Conservation (phyloP, 2,888 invertebrate species). For the Schizotus pectinicornis region DNA sequence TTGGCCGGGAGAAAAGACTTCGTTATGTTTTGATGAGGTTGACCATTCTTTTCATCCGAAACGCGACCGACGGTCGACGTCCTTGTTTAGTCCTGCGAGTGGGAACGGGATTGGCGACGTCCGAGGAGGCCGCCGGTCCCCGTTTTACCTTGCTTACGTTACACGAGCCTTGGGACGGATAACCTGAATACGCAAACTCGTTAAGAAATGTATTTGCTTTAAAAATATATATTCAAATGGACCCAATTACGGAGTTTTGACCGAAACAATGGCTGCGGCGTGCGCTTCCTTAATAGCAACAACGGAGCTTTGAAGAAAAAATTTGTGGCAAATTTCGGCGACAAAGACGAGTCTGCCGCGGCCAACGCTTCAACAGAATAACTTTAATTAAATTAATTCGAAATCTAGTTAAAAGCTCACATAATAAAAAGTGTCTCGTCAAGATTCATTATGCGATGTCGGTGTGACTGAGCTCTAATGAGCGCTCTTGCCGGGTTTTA, state of each 20-base stretch:
- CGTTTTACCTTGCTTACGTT: constrained; percentile 40
- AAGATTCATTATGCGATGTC: constrained; percentile 58
- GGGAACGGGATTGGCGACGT: constrained; percentile 29
- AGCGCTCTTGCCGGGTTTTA: constrained; percentile 57
- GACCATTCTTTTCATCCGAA: constrained; percentile 52
- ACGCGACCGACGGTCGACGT: constrained; percentile 18
- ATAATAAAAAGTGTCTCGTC: constrained; percentile 57
- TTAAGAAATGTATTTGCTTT: constrained; percentile 37
- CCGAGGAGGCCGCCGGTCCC: constrained; percentile 15
- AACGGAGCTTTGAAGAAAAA: neutral
- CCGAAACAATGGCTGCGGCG: neutral
- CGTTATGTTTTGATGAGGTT: constrained; percentile 58
- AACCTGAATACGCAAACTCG: constrained; percentile 46
- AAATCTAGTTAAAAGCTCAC: constrained; percentile 55
- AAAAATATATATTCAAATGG: constrained; percentile 32
- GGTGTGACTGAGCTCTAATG: constrained; percentile 58
- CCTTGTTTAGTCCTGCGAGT: constrained; percentile 25
- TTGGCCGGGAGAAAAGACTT: constrained; percentile 56
- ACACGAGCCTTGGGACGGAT: constrained; percentile 37
- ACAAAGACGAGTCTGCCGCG: constrained; percentile 10
- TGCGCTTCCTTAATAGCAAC: neutral
- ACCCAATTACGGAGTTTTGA: constrained; percentile 25
- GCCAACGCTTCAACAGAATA: constrained; percentile 48
- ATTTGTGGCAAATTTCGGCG: too few species aligned
- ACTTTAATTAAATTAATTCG: constrained; percentile 58